These are phyloP conservation scores for Ditylenchus dipsaci DNA, from an alignment of 1,140 invertebrate genomes.

Conservation along the genomic window DNA sequence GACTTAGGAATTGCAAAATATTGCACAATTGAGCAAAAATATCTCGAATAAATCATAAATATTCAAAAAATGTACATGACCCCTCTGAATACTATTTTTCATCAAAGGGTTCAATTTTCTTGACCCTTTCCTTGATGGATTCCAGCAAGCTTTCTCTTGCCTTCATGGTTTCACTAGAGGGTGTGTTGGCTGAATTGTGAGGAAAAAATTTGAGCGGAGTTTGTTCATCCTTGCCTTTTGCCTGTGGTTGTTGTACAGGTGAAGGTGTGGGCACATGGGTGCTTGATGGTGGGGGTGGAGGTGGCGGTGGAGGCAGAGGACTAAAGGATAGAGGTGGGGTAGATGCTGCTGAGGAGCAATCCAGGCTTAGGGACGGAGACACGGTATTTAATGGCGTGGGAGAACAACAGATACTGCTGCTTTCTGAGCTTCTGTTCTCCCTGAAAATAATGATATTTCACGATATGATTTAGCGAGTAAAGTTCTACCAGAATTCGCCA, in stretches of 20 bases:
- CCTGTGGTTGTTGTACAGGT: no score
- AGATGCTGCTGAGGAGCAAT: conserved; percentile 6
- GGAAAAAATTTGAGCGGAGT: no score
- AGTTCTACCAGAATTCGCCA: no score
- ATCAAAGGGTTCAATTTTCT: conserved; percentile 40
- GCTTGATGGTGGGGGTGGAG: background rate
- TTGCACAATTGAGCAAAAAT: no score
- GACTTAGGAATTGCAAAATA: no score
- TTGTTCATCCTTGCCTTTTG: no score
- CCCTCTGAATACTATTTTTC: background rate
- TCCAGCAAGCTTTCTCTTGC: conserved; percentile 34
- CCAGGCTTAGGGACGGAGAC: background rate
- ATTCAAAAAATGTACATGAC: no score
- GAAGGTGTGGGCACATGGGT: no score
- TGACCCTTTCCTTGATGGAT: conserved; percentile 43
- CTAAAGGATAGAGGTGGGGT: background rate
- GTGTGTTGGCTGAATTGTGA: background rate
- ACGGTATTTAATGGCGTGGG: background rate
- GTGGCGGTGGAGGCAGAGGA: conserved; percentile 8
- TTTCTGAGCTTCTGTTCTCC: background rate
- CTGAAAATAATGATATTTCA: conserved; percentile 1
- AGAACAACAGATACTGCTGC: background rate
- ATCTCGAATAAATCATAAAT: no score
- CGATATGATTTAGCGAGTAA: no score
- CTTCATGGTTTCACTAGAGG: conserved; percentile 10